Conservation (phyloP, 53 echinoderm and acorn worm genomes). For the Antedon mediterranea region DNA sequence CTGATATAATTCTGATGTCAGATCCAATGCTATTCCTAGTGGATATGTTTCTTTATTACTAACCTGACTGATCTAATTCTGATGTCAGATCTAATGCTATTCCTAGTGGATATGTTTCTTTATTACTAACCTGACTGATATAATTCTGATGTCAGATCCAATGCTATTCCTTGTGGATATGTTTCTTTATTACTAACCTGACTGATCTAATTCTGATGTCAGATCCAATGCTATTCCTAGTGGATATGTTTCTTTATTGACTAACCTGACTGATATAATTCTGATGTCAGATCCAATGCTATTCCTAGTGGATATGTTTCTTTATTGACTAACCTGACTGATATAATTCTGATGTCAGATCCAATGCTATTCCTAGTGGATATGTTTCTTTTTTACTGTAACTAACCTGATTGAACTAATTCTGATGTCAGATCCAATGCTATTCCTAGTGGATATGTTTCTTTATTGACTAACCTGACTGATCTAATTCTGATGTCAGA, state of each 20-base stretch:
- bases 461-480: slow-evolving; percentile 17
- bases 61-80: too few relatives aligned
- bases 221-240: slow-evolving; percentile 65
- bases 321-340: too few relatives aligned
- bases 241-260: slow-evolving; percentile 67
- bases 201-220: slow-evolving; percentile 30
- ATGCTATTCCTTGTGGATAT: slow-evolving; percentile 52
- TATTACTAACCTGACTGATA: too few relatives aligned
- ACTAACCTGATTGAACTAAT: too few relatives aligned
- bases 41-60: slow-evolving; percentile 75
- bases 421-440: slow-evolving; percentile 50
- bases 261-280: slow-evolving; percentile 24
- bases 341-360: slow-evolving; percentile 35
- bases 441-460: slow-evolving; percentile 65
- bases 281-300: slow-evolving; percentile 46
- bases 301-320: slow-evolving; percentile 79
- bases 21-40: slow-evolving; percentile 59
- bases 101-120: slow-evolving; percentile 77
- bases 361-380: slow-evolving; percentile 65
- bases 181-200: slow-evolving; percentile 34
- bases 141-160: slow-evolving; percentile 44
- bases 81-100: slow-evolving; percentile 54
- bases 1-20: slow-evolving; percentile 30
- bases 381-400: slow-evolving; percentile 63
- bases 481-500: slow-evolving; percentile 34